A percentile compares a stretch with the other conserved stretches of the same genome.
These are phyloP conservation scores for Pipa parva DNA, from an alignment of 2,113 vertebrate species.

Conservation along the genomic window DNA sequence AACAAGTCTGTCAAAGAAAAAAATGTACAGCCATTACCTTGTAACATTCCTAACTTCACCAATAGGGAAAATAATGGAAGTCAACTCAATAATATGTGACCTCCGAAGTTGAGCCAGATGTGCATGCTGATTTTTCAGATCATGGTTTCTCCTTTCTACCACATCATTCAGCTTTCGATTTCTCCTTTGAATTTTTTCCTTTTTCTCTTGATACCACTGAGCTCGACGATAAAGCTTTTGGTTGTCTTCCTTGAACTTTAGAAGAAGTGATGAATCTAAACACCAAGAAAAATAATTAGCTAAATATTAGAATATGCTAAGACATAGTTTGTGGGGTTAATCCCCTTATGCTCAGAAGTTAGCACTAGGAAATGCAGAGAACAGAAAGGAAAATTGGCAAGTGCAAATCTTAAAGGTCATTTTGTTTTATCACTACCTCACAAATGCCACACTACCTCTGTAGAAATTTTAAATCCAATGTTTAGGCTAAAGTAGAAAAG, in stretches of 20 bases:
- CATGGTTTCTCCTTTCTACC: slow-evolving; percentile 72
- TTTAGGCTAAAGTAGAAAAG: too few species aligned
- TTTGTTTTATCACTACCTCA: too few species aligned
- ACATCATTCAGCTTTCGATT: slow-evolving; percentile 81
- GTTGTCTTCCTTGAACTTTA: slow-evolving; percentile 82
- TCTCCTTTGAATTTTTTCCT: slow-evolving; percentile 89
- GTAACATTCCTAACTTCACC: slow-evolving; percentile 84
- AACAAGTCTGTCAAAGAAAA: too few species aligned
- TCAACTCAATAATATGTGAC: slow-evolving; percentile 82
- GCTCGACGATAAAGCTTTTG: slow-evolving; percentile 85
- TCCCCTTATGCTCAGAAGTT: too few species aligned
- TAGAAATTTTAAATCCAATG: too few species aligned
- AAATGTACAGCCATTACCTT: slow-evolving; percentile 76
- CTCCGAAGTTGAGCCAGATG: slow-evolving; percentile 73
- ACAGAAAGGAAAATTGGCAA: too few species aligned
- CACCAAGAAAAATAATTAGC: slow-evolving; percentile 10
- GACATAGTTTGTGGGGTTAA: too few species aligned
- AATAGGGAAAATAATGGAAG: slow-evolving; percentile 82
- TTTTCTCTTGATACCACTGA: slow-evolving; percentile 87
- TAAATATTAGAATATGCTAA: background rate
- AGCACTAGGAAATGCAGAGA: too few species aligned
- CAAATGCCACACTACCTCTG: too few species aligned
- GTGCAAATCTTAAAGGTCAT: too few species aligned
- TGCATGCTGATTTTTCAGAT: slow-evolving; percentile 71
- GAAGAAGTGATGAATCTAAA: slow-evolving; percentile 75